Evolutionary conservation across 2,888 invertebrate species (phyloP).

Genomic region (Agapetus fuscipes): DNA sequence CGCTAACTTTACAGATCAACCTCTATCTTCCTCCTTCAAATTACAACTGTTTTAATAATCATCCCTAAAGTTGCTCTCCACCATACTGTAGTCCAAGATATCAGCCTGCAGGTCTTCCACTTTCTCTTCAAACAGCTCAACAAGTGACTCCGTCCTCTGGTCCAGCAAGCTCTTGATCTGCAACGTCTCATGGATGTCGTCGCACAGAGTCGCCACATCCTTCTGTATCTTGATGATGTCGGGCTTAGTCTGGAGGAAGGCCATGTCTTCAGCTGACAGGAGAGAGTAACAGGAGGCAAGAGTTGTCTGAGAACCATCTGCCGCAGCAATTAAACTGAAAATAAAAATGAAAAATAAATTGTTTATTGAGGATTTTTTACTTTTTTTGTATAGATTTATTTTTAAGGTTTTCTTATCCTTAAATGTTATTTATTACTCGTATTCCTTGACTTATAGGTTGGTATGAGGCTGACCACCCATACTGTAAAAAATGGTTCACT

Average conservation of each 20-base stretch:
- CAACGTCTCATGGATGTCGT: background rate
- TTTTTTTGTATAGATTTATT: background rate
- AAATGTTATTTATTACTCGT: background rate
- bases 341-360: background rate
- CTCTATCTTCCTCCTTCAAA: no score
- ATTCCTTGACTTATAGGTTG: no score
- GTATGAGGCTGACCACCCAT: no score
- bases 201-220: background rate
- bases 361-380: background rate
- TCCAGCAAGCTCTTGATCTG: background rate
- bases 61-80: no score
- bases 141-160: background rate
- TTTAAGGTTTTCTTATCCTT: background rate
- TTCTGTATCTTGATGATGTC: background rate
- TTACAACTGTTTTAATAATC: no score
- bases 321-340: background rate
- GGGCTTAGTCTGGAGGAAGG: background rate
- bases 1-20: no score
- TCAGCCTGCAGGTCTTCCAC: background rate
- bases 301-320: background rate
- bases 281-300: background rate
- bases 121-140: background rate
- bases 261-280: background rate
- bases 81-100: background rate
- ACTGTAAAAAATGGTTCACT: no score